These are phyloP conservation scores for Synergus laeviventris DNA, from an alignment of 2,888 invertebrate genomes.

Conservation along the genomic window DNA sequence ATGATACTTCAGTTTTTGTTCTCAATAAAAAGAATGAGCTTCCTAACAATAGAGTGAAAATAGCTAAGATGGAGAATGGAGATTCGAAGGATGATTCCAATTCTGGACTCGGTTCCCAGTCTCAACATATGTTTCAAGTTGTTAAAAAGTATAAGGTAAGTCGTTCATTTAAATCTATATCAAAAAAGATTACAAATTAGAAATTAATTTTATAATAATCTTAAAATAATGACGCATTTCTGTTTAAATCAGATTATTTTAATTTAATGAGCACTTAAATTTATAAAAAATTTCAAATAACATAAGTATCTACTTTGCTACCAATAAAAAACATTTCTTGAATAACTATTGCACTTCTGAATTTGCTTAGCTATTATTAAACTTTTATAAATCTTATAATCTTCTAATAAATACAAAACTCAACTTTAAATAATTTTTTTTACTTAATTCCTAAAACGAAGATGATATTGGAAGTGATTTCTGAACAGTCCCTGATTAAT, in stretches of 20 bases:
- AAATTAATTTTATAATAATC: too few species aligned
- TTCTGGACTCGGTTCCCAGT: conserved; percentile 63
- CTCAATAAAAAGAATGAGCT: conserved; percentile 78
- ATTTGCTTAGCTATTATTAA: background rate
- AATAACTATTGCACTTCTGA: too few species aligned
- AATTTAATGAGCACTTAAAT: background rate
- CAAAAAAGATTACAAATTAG: too few species aligned
- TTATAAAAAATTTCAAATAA: background rate
- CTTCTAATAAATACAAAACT: conserved; percentile 13
- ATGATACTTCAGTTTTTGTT: conserved; percentile 83
- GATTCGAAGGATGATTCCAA: conserved; percentile 70
- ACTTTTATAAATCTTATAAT: background rate
- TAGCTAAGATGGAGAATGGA: conserved; percentile 72
- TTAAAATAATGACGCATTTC: too few species aligned
- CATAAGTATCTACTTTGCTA: too few species aligned
- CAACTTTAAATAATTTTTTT: too few species aligned
- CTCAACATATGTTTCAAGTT: conserved; percentile 73
- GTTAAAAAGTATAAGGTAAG: conserved; percentile 78
- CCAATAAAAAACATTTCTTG: too few species aligned
- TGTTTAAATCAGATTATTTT: too few species aligned
- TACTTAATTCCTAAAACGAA: background rate
- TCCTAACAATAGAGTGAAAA: conserved; percentile 72
- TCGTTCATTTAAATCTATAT: too few species aligned
- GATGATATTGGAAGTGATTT: background rate
- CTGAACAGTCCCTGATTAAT: background rate